phyloP scores from a whole-genome alignment of 1,140 invertebrate genomes.

The Pseudomyrmex sp. region DNA sequence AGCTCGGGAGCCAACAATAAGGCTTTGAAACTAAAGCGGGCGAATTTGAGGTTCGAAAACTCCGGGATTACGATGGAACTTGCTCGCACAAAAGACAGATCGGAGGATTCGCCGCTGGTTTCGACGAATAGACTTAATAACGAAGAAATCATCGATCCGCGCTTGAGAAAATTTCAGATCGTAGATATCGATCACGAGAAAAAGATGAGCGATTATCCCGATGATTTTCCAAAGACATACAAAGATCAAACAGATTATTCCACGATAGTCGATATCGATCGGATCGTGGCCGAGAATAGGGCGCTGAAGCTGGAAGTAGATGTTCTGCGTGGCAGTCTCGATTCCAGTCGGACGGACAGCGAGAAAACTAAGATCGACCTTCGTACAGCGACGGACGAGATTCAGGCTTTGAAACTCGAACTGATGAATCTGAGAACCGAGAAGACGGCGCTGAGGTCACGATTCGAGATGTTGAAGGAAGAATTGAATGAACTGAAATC shows the following conservation, averaged over 20 bases:
- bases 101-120: not conserved
- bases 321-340: constrained; percentile 18
- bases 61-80: constrained; percentile 33
- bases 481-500: constrained; percentile 56
- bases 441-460: constrained; percentile 30
- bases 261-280: constrained; percentile 11
- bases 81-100: not conserved
- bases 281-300: constrained; percentile 32
- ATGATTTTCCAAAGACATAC: not conserved
- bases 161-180: constrained; percentile 8
- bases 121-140: not conserved
- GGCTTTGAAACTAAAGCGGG: constrained; percentile 57
- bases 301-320: constrained; percentile 53
- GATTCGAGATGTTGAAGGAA: constrained; percentile 34
- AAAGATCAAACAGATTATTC: not conserved
- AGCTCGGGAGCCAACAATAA: constrained; percentile 49
- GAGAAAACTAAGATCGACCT: constrained; percentile 42
- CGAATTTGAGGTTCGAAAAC: constrained; percentile 47
- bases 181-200: constrained; percentile 27
- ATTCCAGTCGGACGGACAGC: constrained; percentile 33
- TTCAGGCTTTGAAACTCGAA: constrained; percentile 60
- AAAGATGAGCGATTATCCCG: constrained; percentile 28
- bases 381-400: constrained; percentile 37
- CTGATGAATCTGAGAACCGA: constrained; percentile 59
- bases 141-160: not conserved